Base-by-base conservation (phyloP, 2,888 invertebrate genomes). In the Liodrosophila aerea region DNA sequence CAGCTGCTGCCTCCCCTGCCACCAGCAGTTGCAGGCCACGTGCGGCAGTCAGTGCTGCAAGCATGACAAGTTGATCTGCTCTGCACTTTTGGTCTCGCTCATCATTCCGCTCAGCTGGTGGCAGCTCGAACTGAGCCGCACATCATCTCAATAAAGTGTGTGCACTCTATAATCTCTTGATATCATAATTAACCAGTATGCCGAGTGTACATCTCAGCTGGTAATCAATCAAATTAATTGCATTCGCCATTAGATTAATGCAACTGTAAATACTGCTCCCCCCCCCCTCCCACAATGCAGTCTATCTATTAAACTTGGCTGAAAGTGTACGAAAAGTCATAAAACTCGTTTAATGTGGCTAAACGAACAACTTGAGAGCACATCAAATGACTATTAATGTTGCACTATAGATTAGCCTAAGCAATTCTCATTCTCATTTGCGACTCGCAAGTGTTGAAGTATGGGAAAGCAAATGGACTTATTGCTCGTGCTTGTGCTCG, bases 41-140 rank as follows among this genome's bases (percentile, higher is more conserved):
- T 22, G 22, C 22, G 22, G 22, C 22, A 22, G 2, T 22, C 22
- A 5, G n/a, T n/a, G n/a, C n/a, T n/a, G 22, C 22, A 22, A 47
- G 65, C 51, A 68, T 71, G 68, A 71, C 66, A 68, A 65, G 46
- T 61, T 54, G 53, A 51, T 11, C 53, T 43, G 43, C 58, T 43
- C n/a, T 44, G n/a, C n/a, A n/a, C n/a, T n/a, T n/a, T n/a, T n/a
- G 36, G 45, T 40, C 46, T 31, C 46, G 61, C 11, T 64, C 65
- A 70, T 68, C 53, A 50, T 50, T 67, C 46, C 70, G 36, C 54
- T 47, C 68, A 34, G 31, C 16, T 56, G 56, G 49, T 61, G 65
- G 60, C 66, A 45, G 44, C n/a, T n/a, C n/a, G n/a, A n/a, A n/a
- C n/a, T n/a, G n/a, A n/a, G n/a, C n/a, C n/a, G n/a, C 16, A 31